These are phyloP conservation scores for Chelonoidis abingdonii DNA, from an alignment of 2,113 vertebrate genomes.

Conservation along the genomic window DNA sequence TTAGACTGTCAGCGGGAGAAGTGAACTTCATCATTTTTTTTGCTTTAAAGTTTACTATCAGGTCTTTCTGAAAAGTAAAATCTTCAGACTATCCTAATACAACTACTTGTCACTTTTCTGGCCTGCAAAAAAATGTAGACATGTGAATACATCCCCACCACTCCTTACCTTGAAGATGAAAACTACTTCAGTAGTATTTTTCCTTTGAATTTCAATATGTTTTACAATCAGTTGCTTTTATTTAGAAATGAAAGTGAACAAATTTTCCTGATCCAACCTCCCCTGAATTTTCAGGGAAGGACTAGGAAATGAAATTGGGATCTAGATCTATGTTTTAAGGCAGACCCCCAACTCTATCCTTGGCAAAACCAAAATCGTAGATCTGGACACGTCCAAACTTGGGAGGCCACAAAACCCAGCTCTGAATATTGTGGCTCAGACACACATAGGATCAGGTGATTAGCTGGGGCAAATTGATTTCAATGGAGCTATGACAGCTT, in stretches of 20 bases:
- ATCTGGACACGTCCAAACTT: neutral
- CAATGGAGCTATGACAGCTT: neutral
- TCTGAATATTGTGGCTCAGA: neutral
- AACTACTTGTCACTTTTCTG: neutral
- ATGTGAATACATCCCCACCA: neutral
- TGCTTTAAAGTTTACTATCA: neutral
- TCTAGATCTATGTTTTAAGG: neutral
- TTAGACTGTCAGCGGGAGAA: neutral
- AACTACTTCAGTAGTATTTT: neutral
- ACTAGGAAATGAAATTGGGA: neutral
- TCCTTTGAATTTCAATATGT: neutral
- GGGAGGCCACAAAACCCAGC: neutral
- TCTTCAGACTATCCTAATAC: neutral
- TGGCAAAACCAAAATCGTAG: neutral
- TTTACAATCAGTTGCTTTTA: neutral
- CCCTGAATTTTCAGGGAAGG: neutral
- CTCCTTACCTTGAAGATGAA: neutral
- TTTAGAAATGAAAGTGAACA: neutral
- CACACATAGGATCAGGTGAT: neutral
- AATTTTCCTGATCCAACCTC: neutral
- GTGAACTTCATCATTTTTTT: neutral
- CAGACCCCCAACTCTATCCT: neutral
- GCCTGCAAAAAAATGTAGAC: neutral
- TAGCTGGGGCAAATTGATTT: neutral
- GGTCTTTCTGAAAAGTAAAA: neutral